A percentile compares a stretch with the other conserved stretches of the same genome.
Evolutionary conservation across 1,140 invertebrate species (phyloP).

Genomic region (Solenopsis invicta): DNA sequence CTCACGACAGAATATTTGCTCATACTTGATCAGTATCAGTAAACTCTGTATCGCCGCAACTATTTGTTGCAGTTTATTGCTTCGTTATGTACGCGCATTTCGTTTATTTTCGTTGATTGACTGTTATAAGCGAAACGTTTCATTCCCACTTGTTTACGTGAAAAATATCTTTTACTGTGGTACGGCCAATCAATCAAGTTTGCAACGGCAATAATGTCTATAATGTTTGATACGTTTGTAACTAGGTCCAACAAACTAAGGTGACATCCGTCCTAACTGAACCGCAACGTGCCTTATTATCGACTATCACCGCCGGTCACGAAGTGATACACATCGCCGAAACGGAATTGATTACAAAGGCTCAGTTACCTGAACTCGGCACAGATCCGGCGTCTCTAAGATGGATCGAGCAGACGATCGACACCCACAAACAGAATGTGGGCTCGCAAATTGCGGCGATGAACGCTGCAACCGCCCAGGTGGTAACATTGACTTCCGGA

Average conservation of each 20-base stretch:
- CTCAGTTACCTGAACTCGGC: constrained; percentile 93
- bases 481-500: constrained; percentile 97
- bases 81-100: constrained; percentile 30
- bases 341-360: constrained; percentile 91
- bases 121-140: constrained; percentile 26
- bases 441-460: constrained; percentile 99
- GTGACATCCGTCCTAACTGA: constrained; percentile 94
- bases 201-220: not conserved
- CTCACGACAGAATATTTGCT: not conserved
- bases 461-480: constrained; percentile 99
- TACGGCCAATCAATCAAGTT: not conserved
- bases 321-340: constrained; percentile 95
- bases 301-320: constrained; percentile 95
- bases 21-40: constrained; percentile 24
- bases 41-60: constrained; percentile 55
- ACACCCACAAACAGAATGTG: constrained; percentile 98
- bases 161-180: constrained; percentile 22
- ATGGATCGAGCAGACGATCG: constrained; percentile 97
- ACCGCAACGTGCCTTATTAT: constrained; percentile 96
- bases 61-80: constrained; percentile 44
- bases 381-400: constrained; percentile 94
- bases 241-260: constrained; percentile 94
- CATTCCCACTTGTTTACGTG: constrained; percentile 10
- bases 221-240: constrained; percentile 22
- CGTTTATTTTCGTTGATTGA: not conserved